A percentile compares a stretch with the other conserved stretches of the same genome.
Evolutionary conservation across 2,113 vertebrate genomes (phyloP).

Genomic region (Melospiza georgiana): DNA sequence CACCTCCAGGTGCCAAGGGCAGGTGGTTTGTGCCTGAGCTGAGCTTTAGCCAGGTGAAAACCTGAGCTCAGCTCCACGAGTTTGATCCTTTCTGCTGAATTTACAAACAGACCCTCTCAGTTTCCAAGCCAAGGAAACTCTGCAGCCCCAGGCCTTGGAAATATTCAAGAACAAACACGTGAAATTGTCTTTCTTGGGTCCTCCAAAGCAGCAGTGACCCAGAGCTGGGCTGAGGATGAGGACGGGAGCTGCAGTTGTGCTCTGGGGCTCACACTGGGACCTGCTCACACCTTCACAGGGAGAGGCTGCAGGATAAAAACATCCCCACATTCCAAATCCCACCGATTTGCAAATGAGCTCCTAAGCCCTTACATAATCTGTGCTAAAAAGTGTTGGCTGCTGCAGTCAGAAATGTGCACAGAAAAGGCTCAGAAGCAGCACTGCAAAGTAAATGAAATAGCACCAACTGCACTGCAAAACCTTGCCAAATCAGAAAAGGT

Average conservation of each 20-base stretch:
- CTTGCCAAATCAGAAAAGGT: slow-evolving; percentile 29
- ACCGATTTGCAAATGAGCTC: background rate
- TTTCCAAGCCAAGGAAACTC: background rate
- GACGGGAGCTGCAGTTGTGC: background rate
- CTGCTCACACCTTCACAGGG: background rate
- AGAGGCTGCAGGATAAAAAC: background rate
- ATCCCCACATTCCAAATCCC: background rate
- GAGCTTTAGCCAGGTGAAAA: background rate
- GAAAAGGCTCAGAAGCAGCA: background rate
- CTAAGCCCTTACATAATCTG: slow-evolving; percentile 42
- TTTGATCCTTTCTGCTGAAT: background rate
- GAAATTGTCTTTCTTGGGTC: background rate
- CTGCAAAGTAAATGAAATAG: background rate
- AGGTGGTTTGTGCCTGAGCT: background rate
- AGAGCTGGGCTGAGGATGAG: background rate
- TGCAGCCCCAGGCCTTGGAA: background rate
- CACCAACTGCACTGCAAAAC: background rate
- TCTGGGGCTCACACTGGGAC: background rate
- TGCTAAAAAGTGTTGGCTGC: slow-evolving; percentile 53
- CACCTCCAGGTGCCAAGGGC: background rate
- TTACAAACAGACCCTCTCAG: background rate
- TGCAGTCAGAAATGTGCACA: background rate
- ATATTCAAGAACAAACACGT: background rate
- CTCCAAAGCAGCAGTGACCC: background rate
- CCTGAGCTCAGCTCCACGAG: background rate